Evolutionary conservation across 2,113 vertebrate genomes (phyloP), one percentile per base, ranked within the genome.

Genomic region (Octodon degus): DNA sequence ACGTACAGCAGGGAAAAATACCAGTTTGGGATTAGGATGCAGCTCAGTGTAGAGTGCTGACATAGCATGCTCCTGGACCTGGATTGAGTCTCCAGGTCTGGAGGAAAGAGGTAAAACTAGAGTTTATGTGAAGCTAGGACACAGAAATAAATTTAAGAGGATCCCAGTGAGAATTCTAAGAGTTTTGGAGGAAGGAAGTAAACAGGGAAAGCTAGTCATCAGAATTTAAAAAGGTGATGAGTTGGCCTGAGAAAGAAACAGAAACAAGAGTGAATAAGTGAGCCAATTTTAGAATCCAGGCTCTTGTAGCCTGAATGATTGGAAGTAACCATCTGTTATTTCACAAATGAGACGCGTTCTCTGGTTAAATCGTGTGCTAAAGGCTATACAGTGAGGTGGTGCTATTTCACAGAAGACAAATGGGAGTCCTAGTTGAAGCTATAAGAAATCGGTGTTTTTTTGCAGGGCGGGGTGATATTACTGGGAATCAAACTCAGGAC

Each of bases 131-230:
- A 94, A 74, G 34, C 70, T 60, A 47, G 12, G 22, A 17, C 50
- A 63, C 19, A 85, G 60, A 19, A 60, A 37, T 94, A 30, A 20
- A 86, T 89, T 95, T 72, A 43, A 63, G 53, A 74, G 81, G 60
- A 58, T 88, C 43, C 55, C 43, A 89, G 47, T 80, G 67, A 76
- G 91, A 58, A 85, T 89, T 81, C 30, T 89, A n/a, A 89, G 86
- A 65, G 92, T 79, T 68, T 94, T 63, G 16, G 43, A 81, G 77
- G 55, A 93, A 86, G 62, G 72, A 19, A 72, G 25, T 65, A 43
- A 53, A 94, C 13, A 79, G 50, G 79, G 90, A 94, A 94, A 96
- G 30, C 32, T 91, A 72, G 65, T 87, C 34, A 90, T 30, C 32
- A 76, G 37, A 55, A 68, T 92, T 91, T 94, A 67, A 81, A 80